phyloP scores from a whole-genome alignment of 2,797 vertebrate species.

The Hoplostethus mediterraneus region DNA sequence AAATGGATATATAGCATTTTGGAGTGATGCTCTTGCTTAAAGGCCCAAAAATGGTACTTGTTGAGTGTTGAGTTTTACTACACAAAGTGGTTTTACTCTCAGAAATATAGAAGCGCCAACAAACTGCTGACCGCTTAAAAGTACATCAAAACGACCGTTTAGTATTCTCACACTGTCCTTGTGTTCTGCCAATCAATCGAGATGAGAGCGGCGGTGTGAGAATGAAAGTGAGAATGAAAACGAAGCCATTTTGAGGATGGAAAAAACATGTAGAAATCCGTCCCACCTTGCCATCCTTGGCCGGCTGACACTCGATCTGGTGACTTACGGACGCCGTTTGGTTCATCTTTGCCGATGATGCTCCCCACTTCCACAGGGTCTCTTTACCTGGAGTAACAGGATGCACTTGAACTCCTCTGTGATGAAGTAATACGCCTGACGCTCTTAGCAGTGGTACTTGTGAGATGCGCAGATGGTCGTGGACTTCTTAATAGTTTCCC shows the following conservation, averaged over 20 bases:
- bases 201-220: not conserved
- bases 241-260: not conserved
- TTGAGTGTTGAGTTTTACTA: no score
- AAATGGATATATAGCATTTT: no score
- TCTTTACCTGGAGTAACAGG: constrained; percentile 10
- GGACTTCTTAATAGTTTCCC: no score
- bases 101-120: no score
- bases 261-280: not conserved
- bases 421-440: constrained; percentile 3
- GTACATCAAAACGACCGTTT: not conserved
- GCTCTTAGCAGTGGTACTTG: not conserved
- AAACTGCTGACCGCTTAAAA: no score
- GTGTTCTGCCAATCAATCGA: not conserved
- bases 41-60: no score
- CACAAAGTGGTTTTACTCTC: no score
- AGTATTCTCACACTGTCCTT: not conserved
- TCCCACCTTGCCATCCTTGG: constrained; percentile 73
- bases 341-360: constrained; percentile 65
- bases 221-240: not conserved
- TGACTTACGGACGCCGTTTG: constrained; percentile 80
- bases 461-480: no score
- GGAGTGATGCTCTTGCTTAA: no score
- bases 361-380: constrained; percentile 7
- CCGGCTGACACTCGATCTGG: constrained; percentile 76
- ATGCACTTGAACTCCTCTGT: not conserved